Conservation (phyloP, 2,888 invertebrate species). For the Schizaphis graminum region DNA sequence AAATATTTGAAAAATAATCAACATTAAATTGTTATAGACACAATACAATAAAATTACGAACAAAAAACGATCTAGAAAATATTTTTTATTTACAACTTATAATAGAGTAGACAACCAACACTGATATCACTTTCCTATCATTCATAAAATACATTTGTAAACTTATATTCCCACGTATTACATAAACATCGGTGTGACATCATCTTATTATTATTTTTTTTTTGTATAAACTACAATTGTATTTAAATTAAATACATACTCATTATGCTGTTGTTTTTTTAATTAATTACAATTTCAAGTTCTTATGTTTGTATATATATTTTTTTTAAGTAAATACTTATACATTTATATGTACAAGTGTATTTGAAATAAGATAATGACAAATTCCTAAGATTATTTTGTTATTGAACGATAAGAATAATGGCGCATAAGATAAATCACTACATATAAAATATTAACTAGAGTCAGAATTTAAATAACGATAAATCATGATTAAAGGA, state of each 20-base stretch:
- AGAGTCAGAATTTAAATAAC: conserved; percentile 8
- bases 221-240: background rate
- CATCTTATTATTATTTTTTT: background rate
- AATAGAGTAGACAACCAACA: background rate
- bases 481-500: background rate
- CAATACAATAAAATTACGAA: background rate
- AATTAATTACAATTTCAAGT: background rate
- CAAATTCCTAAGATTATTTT: conserved; percentile 36
- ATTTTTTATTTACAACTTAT: background rate
- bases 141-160: background rate
- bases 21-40: background rate
- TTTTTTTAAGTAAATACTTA: background rate
- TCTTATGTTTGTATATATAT: background rate
- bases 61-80: background rate
- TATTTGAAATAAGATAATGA: conserved; percentile 14
- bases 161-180: background rate
- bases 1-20: background rate
- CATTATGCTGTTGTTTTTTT: conserved; percentile 2
- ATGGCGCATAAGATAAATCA: background rate
- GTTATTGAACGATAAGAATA: conserved; percentile 22
- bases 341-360: background rate
- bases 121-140: background rate
- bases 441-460: background rate
- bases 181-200: background rate
- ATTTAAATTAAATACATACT: background rate